Evolutionary conservation across 2,797 vertebrate genomes (phyloP).

Genomic region (Helostoma temminkii): DNA sequence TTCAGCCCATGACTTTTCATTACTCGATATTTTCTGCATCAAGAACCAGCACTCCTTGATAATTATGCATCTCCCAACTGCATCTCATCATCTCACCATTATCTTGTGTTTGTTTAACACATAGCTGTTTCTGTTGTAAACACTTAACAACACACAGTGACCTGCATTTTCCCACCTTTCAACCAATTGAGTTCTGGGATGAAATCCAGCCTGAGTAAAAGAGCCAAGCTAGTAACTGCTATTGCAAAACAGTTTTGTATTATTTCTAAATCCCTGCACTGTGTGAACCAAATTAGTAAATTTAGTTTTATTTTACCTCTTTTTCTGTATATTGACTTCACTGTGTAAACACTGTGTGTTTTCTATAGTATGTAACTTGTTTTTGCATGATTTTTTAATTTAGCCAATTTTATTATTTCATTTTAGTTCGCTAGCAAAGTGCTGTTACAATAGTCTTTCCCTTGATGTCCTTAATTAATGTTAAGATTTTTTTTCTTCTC

Average conservation of each 20-base stretch:
- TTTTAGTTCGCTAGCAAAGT: no score
- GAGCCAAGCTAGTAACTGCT: background rate
- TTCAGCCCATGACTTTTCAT: no score
- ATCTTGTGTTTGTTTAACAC: background rate
- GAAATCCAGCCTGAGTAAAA: background rate
- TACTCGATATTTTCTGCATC: no score
- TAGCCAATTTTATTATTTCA: background rate
- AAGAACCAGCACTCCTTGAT: no score
- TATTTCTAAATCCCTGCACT: background rate
- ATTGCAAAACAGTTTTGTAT: background rate
- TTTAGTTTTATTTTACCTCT: background rate
- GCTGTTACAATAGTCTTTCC: constrained; percentile 2
- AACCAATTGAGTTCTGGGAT: constrained; percentile 1
- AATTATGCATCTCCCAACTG: no score
- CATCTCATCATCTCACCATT: background rate
- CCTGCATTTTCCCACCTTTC: background rate
- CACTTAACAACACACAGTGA: background rate
- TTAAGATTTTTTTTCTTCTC: background rate
- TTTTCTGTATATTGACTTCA: no score
- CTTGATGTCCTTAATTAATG: background rate
- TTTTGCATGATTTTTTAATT: background rate
- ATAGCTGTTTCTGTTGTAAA: background rate
- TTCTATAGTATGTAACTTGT: background rate
- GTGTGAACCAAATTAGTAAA: background rate
- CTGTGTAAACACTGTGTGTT: no score